These are phyloP conservation scores for Drosophila ogumai DNA, from an alignment of 1,140 invertebrate genomes.

Conservation along the genomic window DNA sequence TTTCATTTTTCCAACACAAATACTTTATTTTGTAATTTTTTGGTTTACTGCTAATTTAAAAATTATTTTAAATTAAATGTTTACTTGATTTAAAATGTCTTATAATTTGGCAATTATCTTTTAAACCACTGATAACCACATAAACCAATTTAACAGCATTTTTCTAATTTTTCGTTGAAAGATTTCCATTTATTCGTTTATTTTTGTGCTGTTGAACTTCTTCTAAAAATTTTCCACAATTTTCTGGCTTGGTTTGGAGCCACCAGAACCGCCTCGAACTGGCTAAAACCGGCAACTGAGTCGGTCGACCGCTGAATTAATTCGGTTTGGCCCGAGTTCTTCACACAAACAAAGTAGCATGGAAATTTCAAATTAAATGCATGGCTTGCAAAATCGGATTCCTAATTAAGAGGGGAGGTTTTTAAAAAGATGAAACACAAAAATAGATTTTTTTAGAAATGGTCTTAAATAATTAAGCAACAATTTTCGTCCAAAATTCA, in stretches of 20 bases:
- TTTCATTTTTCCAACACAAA: too few species aligned
- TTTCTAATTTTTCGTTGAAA: too few species aligned
- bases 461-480: too few species aligned
- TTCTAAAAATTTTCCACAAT: conserved; percentile 3
- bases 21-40: too few species aligned
- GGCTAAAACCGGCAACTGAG: conserved; percentile 44
- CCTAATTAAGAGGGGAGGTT: conserved; percentile 3
- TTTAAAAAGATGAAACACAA: too few species aligned
- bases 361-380: conserved; percentile 45
- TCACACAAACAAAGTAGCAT: conserved; percentile 9
- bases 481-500: too few species aligned
- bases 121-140: too few species aligned
- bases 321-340: not conserved
- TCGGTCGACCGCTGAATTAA: not conserved
- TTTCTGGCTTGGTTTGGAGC: not conserved
- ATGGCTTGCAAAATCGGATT: conserved; percentile 38
- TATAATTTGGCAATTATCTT: too few species aligned
- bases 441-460: not conserved
- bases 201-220: not conserved
- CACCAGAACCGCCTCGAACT: conserved; percentile 46
- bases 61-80: too few species aligned
- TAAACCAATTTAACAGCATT: too few species aligned
- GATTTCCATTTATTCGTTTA: not conserved
- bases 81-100: too few species aligned
- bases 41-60: too few species aligned